Base-by-base conservation (phyloP, 2,113 vertebrate genomes). In the Xenopus laevis region DNA sequence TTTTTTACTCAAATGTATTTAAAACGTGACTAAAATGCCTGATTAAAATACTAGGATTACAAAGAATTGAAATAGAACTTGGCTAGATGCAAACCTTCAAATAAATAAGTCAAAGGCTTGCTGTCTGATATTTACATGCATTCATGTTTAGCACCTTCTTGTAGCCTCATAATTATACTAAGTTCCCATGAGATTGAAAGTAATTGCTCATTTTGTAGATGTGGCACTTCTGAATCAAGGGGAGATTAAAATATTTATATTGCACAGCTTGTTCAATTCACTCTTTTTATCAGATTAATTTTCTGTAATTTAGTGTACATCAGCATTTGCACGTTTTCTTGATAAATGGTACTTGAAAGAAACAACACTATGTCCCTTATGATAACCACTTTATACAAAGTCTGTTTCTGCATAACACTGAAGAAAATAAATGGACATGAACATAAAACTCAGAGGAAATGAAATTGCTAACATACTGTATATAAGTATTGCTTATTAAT, bases 151-250 rank as follows among this genome's bases (percentile, higher is more conserved):
- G 75, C 63, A 82, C 81, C 75, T 83, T 76, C 79, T 82, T 80
- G 69, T 84, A 71, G 77, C 78, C 74, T 89, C 84, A 82, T 93
- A 94, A 95, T 92, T 88, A 87, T 74, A 86, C 80, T 75, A 27
- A 59, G 30, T 65, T 94, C 92, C 90, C 93, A 86, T 53, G 86
- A 89, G 94, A 83, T 79, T 71, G 71, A 87, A 88, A 87, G 86
- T 92, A 93, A 96, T 96, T 94, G 92, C 90, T 94, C 91, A 93
- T 95, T 96, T 92, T 93, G 92, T 91, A 91, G 85, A 91, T 88
- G 89, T 89, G 87, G 85, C 83, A 87, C 90, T 91, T 92, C 82
- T 88, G 87, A 89, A 93, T 92, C 87, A 90, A 92, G 89, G 90
- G 89, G 82, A 91, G 92, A 89, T 88, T 96, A 92, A 93, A 96